Evolutionary conservation across 2,797 vertebrate species (phyloP).

Genomic region (Sparus aurata): DNA sequence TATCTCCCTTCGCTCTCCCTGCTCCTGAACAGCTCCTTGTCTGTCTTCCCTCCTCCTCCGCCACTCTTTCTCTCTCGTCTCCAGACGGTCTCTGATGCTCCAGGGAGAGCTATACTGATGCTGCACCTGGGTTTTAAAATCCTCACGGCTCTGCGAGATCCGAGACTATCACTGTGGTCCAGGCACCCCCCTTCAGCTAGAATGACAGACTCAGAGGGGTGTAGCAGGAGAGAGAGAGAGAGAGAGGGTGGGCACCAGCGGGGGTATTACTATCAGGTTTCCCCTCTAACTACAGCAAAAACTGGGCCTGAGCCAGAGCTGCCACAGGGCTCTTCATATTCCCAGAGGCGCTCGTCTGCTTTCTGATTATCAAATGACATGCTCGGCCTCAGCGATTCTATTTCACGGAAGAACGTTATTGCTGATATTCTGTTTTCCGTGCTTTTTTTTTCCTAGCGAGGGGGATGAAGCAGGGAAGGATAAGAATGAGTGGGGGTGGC

Average conservation of each 20-base stretch:
- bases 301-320: slow-evolving; percentile 62
- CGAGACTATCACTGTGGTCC: slow-evolving; percentile 50
- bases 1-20: slow-evolving; percentile 34
- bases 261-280: slow-evolving; percentile 69
- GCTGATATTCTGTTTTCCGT: slow-evolving; percentile 83
- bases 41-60: slow-evolving; percentile 44
- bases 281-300: slow-evolving; percentile 57
- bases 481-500: slow-evolving; percentile 35
- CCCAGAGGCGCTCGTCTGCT: slow-evolving; percentile 59
- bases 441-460: slow-evolving; percentile 46
- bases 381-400: slow-evolving; percentile 65
- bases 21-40: slow-evolving; percentile 51
- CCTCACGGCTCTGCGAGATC: slow-evolving; percentile 44
- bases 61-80: slow-evolving; percentile 42
- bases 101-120: slow-evolving; percentile 25
- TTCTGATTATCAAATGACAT: slow-evolving; percentile 78
- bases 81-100: slow-evolving; percentile 38
- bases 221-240: slow-evolving; percentile 8
- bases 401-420: slow-evolving; percentile 74
- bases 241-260: slow-evolving; percentile 34
- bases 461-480: slow-evolving; percentile 49
- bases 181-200: slow-evolving; percentile 40
- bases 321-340: slow-evolving; percentile 60
- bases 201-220: slow-evolving; percentile 52
- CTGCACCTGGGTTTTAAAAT: slow-evolving; percentile 44